phyloP scores from a whole-genome alignment of 2,113 vertebrate species.

The Meriones unguiculatus region DNA sequence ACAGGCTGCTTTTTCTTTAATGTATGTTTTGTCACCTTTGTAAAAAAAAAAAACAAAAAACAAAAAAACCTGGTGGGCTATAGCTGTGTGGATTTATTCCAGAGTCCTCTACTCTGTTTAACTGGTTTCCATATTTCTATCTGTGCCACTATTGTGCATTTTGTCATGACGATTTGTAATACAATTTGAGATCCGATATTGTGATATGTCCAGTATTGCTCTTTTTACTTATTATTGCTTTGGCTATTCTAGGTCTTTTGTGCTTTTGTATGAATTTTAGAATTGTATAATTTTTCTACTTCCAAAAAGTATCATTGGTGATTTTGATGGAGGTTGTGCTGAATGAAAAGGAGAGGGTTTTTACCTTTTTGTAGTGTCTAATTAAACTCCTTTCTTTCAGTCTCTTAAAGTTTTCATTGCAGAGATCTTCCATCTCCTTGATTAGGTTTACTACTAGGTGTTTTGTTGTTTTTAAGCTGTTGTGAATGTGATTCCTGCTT shows the following conservation, averaged over 20 bases:
- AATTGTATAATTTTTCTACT: background rate
- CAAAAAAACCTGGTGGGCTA: background rate
- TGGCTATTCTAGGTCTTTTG: too few relatives aligned
- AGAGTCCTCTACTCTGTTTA: background rate
- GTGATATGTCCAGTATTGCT: too few relatives aligned
- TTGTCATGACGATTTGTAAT: background rate
- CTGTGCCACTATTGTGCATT: background rate
- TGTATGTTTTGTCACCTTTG: background rate
- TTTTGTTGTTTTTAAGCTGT: background rate
- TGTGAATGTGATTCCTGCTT: background rate
- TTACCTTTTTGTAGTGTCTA: background rate
- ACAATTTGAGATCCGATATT: background rate
- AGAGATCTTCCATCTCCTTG: too few relatives aligned
- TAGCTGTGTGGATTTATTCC: background rate
- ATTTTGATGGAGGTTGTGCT: background rate
- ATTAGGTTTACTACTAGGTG: background rate
- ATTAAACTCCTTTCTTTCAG: background rate
- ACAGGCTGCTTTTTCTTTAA: background rate
- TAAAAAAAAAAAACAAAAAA: background rate
- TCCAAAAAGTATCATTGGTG: background rate
- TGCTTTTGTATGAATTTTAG: background rate
- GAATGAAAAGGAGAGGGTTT: background rate
- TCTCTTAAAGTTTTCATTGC: too few relatives aligned
- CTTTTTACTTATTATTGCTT: too few relatives aligned
- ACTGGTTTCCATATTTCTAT: background rate